Percentiles rank a stretch among this genome's conserved stretches.
phyloP scores from a whole-genome alignment of 2,888 invertebrate species.

The Drosophila kuntzei region DNA sequence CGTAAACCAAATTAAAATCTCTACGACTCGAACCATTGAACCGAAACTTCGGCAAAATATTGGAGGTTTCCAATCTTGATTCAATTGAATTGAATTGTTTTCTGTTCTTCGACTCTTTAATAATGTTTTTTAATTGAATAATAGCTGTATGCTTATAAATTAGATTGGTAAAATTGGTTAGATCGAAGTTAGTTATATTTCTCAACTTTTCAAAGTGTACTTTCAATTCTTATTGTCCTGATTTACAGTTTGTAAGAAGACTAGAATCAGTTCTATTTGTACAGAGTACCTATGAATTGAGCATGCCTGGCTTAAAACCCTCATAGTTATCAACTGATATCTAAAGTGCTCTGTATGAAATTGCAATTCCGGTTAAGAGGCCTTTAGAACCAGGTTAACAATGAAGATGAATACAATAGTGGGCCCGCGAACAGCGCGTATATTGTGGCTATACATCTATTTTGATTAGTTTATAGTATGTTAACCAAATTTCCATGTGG shows the following conservation, averaged over 20 bases:
- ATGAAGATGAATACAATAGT: slow-evolving; percentile 8
- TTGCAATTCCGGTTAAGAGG: neutral
- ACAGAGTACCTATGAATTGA: neutral
- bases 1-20: too few relatives aligned
- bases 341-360: neutral
- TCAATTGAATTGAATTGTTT: neutral
- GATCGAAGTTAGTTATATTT: too few relatives aligned
- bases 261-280: neutral
- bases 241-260: too few relatives aligned
- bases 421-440: neutral
- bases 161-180: too few relatives aligned
- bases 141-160: too few relatives aligned
- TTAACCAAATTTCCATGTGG: slow-evolving; percentile 1
- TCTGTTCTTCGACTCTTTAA: neutral
- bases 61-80: too few relatives aligned
- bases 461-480: slow-evolving; percentile 20
- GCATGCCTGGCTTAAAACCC: too few relatives aligned
- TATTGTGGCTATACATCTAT: slow-evolving; percentile 8
- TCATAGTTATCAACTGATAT: neutral
- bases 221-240: too few relatives aligned
- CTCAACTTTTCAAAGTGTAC: too few relatives aligned
- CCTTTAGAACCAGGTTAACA: neutral
- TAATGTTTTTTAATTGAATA: too few relatives aligned
- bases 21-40: too few relatives aligned
- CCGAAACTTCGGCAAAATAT: too few relatives aligned